These are phyloP conservation scores for Schizotus pectinicornis DNA, from an alignment of 2,888 invertebrate species.

Conservation along the genomic window DNA sequence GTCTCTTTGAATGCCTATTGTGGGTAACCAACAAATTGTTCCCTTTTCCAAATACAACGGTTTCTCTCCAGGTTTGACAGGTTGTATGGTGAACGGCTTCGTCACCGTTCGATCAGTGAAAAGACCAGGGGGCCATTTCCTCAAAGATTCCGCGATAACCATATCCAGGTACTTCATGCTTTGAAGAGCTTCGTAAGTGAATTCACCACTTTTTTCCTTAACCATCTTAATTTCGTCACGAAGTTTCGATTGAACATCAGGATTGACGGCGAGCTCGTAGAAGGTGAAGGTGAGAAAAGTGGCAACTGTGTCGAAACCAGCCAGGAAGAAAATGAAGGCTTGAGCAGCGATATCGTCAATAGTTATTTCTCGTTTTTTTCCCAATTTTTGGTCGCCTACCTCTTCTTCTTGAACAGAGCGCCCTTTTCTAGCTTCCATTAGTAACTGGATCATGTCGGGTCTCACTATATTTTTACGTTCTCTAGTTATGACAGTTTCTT, in stretches of 20 bases:
- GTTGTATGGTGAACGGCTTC: conserved; percentile 51
- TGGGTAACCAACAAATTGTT: no score
- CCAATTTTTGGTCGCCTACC: no score
- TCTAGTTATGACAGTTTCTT: conserved; percentile 47
- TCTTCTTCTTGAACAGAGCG: conserved; percentile 31
- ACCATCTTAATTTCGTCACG: conserved; percentile 26
- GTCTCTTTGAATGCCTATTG: conserved; percentile 33
- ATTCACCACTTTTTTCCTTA: background rate
- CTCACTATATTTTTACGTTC: conserved; percentile 59
- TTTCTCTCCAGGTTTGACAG: no score
- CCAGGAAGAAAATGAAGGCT: no score
- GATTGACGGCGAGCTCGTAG: conserved; percentile 3
- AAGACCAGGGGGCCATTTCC: conserved; percentile 61
- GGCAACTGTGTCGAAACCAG: background rate
- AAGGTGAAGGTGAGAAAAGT: background rate
- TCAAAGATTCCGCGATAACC: conserved; percentile 57
- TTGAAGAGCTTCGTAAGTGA: conserved; percentile 9
- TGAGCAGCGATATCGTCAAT: no score
- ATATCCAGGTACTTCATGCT: conserved; percentile 40
- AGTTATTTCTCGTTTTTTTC: no score
- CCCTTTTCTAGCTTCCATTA: conserved; percentile 61
- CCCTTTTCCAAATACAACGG: no score
- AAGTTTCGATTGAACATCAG: conserved; percentile 31
- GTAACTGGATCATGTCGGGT: conserved; percentile 64
- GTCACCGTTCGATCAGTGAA: conserved; percentile 59